Percentiles rank a stretch among this genome's conserved stretches.
Conservation (phyloP, 2,888 invertebrate species). For the Chironomus tentans region DNA sequence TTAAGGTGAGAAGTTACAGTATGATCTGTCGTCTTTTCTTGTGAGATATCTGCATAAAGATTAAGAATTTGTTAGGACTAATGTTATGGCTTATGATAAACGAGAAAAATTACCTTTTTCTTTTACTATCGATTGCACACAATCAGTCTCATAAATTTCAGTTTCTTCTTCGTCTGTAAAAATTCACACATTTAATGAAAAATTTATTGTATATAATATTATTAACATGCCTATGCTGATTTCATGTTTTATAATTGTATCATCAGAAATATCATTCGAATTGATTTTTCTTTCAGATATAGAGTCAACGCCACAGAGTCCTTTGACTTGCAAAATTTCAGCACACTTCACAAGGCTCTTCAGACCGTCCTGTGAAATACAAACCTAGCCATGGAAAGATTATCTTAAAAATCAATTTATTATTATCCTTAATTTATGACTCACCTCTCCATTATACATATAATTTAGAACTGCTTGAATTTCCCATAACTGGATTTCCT, state of each 20-base stretch:
- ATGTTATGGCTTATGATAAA: too few relatives aligned
- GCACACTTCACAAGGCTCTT: constrained; percentile 74
- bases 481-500: constrained; percentile 75
- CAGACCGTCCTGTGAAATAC: constrained; percentile 63
- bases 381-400: background rate
- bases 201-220: background rate
- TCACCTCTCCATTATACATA: constrained; percentile 78
- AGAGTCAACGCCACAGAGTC: constrained; percentile 35
- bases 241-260: background rate
- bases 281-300: background rate
- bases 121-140: background rate
- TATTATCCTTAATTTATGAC: constrained; percentile 34
- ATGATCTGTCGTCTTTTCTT: too few relatives aligned
- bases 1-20: background rate
- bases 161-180: background rate
- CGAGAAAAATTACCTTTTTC: background rate
- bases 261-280: background rate
- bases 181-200: background rate
- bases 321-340: constrained; percentile 73
- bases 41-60: too few relatives aligned
- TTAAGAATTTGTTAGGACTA: too few relatives aligned
- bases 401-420: background rate
- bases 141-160: background rate
- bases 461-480: constrained; percentile 80
- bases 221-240: background rate